A percentile compares a stretch with the other conserved stretches of the same genome.
phyloP scores from a whole-genome alignment of 2,888 invertebrate genomes.

The Drosophila stalkeri region DNA sequence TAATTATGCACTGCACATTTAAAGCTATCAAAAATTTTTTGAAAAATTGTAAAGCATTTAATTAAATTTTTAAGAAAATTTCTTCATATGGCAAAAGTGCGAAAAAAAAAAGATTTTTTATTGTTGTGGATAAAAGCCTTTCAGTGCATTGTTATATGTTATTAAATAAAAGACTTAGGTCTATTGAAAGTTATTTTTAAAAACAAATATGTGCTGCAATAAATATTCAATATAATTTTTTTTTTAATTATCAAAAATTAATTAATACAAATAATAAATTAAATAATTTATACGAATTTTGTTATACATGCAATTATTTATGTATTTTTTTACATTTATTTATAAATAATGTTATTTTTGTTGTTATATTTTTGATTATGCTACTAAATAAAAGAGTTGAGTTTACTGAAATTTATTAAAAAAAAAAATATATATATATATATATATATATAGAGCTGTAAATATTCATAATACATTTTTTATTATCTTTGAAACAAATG shows the following conservation, averaged over 20 bases:
- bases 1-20: slow-evolving; percentile 25
- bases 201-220: not conserved
- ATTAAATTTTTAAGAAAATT: slow-evolving; percentile 16
- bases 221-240: not conserved
- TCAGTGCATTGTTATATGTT: not conserved
- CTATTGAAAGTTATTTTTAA: not conserved
- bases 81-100: slow-evolving; percentile 8
- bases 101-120: not conserved
- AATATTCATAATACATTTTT: not conserved
- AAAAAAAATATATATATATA: no score
- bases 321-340: no score
- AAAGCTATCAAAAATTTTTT: slow-evolving; percentile 7
- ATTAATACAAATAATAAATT: no score
- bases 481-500: no score
- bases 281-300: no score
- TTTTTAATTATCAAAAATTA: no score
- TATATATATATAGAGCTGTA: not conserved
- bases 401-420: not conserved
- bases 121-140: not conserved
- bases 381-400: not conserved
- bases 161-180: not conserved
- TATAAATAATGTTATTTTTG: no score
- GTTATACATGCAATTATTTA: no score
- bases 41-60: slow-evolving; percentile 19
- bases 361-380: not conserved